These are phyloP conservation scores for Chlamydotis undulata DNA, from an alignment of 2,113 vertebrate species.

Conservation along the genomic window DNA sequence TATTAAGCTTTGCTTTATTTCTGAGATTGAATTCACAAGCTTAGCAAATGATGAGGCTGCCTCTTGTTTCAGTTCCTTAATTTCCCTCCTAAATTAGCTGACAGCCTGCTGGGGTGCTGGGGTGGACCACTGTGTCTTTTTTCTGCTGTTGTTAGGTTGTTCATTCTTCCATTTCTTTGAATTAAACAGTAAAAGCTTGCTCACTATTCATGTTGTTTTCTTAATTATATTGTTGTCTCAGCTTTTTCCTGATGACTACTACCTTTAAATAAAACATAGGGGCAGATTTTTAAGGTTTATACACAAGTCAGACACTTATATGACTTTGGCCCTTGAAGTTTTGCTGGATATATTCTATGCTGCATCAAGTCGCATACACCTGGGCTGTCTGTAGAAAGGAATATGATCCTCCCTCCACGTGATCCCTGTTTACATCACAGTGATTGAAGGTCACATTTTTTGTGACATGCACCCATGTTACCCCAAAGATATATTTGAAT, in stretches of 20 bases:
- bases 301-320: not conserved
- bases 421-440: not conserved
- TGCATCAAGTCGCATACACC: not conserved
- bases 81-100: constrained; percentile 13
- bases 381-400: not conserved
- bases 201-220: not conserved
- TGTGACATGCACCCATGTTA: rapidly evolving
- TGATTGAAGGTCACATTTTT: not conserved
- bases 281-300: not conserved
- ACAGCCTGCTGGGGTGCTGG: not conserved
- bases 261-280: not conserved
- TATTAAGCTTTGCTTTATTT: constrained; percentile 62
- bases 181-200: not conserved
- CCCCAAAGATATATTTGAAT: not conserved
- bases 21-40: constrained; percentile 48
- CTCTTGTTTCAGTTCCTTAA: constrained; percentile 31
- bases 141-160: not conserved
- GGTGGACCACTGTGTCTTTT: not conserved
- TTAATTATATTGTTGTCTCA: not conserved
- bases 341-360: not conserved
- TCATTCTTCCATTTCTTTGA: not conserved
- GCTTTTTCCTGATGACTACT: not conserved
- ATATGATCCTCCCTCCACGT: rapidly evolving
- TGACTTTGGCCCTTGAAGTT: not conserved
- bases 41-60: constrained; percentile 11